Percentiles rank a stretch among this genome's conserved stretches.
These are phyloP conservation scores for Eidolon helvum DNA, from an alignment of 2,113 vertebrate genomes.

Conservation along the genomic window DNA sequence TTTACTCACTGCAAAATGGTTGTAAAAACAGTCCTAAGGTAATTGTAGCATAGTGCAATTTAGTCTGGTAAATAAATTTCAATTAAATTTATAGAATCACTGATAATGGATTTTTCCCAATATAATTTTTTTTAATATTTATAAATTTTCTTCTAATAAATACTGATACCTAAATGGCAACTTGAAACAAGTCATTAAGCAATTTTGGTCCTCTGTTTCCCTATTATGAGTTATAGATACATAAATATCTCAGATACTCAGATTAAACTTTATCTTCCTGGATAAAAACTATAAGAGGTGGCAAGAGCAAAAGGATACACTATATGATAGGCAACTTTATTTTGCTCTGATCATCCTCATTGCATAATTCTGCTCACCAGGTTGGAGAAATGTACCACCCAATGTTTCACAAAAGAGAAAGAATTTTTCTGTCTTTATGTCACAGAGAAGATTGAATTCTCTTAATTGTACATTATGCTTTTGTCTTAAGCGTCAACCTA, in stretches of 20 bases:
- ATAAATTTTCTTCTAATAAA: conserved; percentile 4
- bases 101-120: conserved; percentile 1
- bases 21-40: background rate
- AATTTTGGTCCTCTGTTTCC: background rate
- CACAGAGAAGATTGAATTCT: background rate
- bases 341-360: background rate
- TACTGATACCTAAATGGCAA: background rate
- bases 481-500: background rate
- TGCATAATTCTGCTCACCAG: background rate
- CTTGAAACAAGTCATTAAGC: background rate
- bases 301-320: background rate
- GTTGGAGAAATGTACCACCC: background rate
- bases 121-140: background rate
- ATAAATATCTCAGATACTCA: conserved; percentile 5
- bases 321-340: background rate
- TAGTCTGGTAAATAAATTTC: background rate
- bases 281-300: background rate
- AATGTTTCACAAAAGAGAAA: background rate
- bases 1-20: background rate
- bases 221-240: background rate
- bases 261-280: background rate
- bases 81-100: conserved; percentile 19
- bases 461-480: background rate
- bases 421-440: background rate
- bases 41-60: background rate